A percentile compares a stretch with the other conserved stretches of the same genome.
These are phyloP conservation scores for Sussaba pulchella DNA, from an alignment of 2,888 invertebrate genomes.

Conservation along the genomic window DNA sequence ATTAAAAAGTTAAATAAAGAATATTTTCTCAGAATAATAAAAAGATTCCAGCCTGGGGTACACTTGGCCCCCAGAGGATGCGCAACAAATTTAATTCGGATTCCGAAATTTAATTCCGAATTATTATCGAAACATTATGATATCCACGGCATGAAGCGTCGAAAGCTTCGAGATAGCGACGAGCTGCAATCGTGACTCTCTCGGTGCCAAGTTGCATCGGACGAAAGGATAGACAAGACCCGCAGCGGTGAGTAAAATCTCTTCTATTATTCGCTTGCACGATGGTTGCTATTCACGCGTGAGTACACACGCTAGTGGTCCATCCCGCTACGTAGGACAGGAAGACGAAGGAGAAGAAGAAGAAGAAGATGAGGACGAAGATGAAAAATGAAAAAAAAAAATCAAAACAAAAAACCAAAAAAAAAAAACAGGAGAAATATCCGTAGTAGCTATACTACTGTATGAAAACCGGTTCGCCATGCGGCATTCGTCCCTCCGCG, in stretches of 20 bases:
- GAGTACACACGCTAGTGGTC: constrained; percentile 35
- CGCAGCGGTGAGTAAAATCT: background rate
- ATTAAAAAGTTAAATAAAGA: no score
- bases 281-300: constrained; percentile 28
- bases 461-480: constrained; percentile 64
- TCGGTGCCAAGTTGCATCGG: background rate
- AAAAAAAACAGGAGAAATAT: constrained; percentile 47
- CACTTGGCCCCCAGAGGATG: no score
- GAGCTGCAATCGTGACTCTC: background rate
- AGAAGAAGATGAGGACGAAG: background rate
- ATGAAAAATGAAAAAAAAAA: background rate
- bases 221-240: background rate
- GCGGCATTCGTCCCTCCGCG: constrained; percentile 56
- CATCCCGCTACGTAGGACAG: constrained; percentile 59
- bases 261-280: constrained; percentile 15
- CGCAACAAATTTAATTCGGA: no score
- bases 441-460: constrained; percentile 52
- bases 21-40: no score
- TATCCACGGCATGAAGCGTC: no score
- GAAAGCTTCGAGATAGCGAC: background rate
- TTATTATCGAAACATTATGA: no score
- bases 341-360: constrained; percentile 44
- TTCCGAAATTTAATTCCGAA: no score
- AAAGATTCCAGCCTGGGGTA: no score
- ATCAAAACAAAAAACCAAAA: no score